These are phyloP conservation scores for Dipodomys spectabilis DNA, from an alignment of 2,113 vertebrate species.

Conservation along the genomic window DNA sequence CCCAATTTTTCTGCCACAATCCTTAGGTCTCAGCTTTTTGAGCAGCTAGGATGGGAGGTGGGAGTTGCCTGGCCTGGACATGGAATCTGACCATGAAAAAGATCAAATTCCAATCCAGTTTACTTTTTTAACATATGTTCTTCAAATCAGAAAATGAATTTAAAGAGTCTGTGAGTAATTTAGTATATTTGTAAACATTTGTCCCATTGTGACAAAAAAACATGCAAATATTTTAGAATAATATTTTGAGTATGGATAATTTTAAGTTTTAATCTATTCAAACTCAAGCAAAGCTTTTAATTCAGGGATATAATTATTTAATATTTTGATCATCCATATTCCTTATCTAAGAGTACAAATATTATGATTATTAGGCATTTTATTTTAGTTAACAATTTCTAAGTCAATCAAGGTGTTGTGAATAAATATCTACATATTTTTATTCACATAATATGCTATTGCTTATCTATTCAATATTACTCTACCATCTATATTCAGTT, in stretches of 20 bases:
- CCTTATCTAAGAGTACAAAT: not conserved
- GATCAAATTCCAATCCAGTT: not conserved
- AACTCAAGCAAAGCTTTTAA: not conserved
- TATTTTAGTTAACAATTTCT: not conserved
- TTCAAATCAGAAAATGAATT: not conserved
- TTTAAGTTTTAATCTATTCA: not conserved
- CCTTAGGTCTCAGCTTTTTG: too few relatives aligned
- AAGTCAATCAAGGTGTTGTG: not conserved
- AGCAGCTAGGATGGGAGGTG: too few relatives aligned
- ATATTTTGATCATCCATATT: not conserved
- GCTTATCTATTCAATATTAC: not conserved
- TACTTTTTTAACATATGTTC: not conserved
- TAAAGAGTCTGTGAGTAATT: not conserved
- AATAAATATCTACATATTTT: not conserved
- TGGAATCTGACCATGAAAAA: not conserved
- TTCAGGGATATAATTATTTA: not conserved
- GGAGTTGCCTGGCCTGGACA: too few relatives aligned
- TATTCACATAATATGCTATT: not conserved
- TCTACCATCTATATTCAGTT: not conserved
- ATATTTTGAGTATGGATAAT: not conserved
- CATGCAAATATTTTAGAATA: not conserved
- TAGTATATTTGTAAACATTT: not conserved
- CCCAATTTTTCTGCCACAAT: too few relatives aligned
- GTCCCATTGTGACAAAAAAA: not conserved
- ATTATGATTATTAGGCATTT: constrained; percentile 21